Percentiles rank a stretch among this genome's conserved stretches.
Conservation (phyloP, 1,140 invertebrate genomes). For the Nymphalis io region DNA sequence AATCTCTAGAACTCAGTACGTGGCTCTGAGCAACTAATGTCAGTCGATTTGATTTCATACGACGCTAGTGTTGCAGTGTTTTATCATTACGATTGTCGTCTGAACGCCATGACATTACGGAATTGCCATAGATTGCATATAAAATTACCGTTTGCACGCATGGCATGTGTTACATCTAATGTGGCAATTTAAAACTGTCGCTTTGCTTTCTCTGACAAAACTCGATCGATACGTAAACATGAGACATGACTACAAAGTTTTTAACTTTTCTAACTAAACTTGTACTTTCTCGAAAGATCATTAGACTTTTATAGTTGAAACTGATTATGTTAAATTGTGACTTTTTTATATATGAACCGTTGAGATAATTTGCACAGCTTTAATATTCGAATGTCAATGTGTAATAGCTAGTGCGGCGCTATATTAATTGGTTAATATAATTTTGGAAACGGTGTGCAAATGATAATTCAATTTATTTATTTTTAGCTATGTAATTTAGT, state of each 20-base stretch:
- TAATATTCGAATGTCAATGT: not conserved
- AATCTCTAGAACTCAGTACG: slow-evolving; percentile 8
- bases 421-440: no score
- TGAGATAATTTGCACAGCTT: slow-evolving; percentile 10
- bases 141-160: slow-evolving; percentile 36
- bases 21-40: slow-evolving; percentile 25
- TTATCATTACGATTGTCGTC: slow-evolving; percentile 12
- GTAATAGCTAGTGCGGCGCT: not conserved
- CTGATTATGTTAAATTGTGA: slow-evolving; percentile 27
- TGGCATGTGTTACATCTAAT: slow-evolving; percentile 31
- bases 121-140: slow-evolving; percentile 37
- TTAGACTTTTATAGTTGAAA: slow-evolving; percentile 13
- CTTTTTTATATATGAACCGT: not conserved
- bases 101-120: slow-evolving; percentile 29
- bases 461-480: no score
- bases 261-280: slow-evolving; percentile 26
- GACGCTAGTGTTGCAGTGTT: not conserved
- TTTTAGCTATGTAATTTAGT: no score
- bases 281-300: slow-evolving; percentile 21
- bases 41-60: slow-evolving; percentile 24
- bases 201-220: slow-evolving; percentile 29
- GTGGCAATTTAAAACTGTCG: slow-evolving; percentile 24
- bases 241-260: slow-evolving; percentile 14
- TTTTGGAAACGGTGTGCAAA: no score
- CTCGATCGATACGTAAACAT: slow-evolving; percentile 20